Conservation (phyloP, 2,113 vertebrate species). For the Ascaphus truei region DNA sequence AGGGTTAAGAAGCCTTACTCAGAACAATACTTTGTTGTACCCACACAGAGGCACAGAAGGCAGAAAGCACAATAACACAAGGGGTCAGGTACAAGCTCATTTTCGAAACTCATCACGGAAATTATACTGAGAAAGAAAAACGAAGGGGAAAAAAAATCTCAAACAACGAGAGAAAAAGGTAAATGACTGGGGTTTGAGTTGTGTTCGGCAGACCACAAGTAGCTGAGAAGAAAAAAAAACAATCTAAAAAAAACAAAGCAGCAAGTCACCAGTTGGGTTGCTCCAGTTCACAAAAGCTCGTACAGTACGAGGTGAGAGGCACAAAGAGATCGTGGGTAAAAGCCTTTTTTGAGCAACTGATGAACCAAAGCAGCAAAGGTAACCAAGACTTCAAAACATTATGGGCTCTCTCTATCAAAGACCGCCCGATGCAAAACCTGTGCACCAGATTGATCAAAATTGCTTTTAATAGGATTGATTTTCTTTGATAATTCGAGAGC, state of each 20-base stretch:
- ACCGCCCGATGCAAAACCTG: too few relatives aligned
- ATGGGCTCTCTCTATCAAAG: too few relatives aligned
- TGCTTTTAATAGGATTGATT: too few relatives aligned
- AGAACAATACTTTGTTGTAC: too few relatives aligned
- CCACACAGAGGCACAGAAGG: too few relatives aligned
- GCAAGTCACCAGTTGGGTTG: neutral
- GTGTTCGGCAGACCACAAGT: slow-evolving; percentile 14
- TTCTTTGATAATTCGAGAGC: too few relatives aligned
- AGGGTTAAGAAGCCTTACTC: too few relatives aligned
- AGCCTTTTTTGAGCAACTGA: neutral
- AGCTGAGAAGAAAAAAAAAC: neutral
- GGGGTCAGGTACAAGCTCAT: slow-evolving; percentile 41
- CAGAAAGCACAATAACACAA: slow-evolving; percentile 2
- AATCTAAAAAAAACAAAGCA: slow-evolving; percentile 3
- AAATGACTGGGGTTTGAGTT: slow-evolving; percentile 26
- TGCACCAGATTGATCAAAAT: too few relatives aligned
- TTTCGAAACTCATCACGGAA: slow-evolving; percentile 60
- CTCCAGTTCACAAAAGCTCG: neutral
- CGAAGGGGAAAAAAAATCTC: slow-evolving; percentile 19
- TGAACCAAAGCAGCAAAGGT: slow-evolving; percentile 43
- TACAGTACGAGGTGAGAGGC: neutral
- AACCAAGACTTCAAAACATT: too few relatives aligned
- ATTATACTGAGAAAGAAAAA: slow-evolving; percentile 41
- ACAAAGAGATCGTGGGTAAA: neutral
- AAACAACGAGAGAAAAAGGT: slow-evolving; percentile 2